These are phyloP conservation scores for Gerris buenoi DNA, from an alignment of 1,140 invertebrate genomes.

Conservation along the genomic window DNA sequence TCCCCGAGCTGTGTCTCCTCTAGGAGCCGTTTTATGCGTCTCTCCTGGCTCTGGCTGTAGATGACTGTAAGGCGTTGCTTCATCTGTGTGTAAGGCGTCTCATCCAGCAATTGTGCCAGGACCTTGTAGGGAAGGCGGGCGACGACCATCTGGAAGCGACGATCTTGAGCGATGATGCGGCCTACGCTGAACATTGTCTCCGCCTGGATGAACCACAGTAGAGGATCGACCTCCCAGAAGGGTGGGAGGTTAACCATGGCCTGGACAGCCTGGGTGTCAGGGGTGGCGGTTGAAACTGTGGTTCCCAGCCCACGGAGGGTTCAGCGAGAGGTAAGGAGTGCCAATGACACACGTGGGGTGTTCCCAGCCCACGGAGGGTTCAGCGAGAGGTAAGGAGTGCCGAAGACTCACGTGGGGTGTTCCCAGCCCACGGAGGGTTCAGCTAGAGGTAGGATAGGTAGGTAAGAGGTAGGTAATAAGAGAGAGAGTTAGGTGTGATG, in stretches of 20 bases:
- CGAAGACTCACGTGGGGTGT: too few species aligned
- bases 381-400: too few species aligned
- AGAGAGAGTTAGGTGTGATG: too few species aligned
- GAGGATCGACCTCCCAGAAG: not conserved
- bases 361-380: too few species aligned
- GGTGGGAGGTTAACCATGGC: not conserved
- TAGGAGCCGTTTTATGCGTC: not conserved
- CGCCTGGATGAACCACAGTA: not conserved
- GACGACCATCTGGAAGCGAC: not conserved
- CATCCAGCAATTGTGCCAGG: not conserved
- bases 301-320: too few species aligned
- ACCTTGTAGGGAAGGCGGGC: not conserved
- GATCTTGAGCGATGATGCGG: not conserved
- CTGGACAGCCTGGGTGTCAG: not conserved
- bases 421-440: too few species aligned
- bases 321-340: too few species aligned
- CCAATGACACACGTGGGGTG: too few species aligned
- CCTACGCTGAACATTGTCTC: not conserved
- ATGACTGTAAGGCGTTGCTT: not conserved
- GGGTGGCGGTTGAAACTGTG: too few species aligned
- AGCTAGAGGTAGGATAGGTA: too few species aligned
- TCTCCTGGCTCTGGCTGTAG: not conserved
- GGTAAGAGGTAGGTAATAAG: too few species aligned
- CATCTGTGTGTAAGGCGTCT: not conserved
- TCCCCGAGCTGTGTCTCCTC: not conserved